Evolutionary conservation across 1,140 invertebrate species (phyloP).

Genomic region (Philopotamus ludificatus): DNA sequence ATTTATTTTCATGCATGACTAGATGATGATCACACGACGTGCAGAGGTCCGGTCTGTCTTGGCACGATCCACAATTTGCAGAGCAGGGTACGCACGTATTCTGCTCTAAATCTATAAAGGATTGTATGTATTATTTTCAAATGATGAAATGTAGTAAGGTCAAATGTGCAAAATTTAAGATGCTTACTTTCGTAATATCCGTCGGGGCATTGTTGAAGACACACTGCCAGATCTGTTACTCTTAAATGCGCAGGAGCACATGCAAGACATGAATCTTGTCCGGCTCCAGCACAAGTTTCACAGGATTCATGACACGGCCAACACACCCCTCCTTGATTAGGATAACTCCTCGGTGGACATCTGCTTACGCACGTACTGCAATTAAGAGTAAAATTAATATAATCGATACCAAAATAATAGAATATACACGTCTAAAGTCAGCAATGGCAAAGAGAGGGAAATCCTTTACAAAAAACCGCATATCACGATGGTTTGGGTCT

Average conservation of each 20-base stretch:
- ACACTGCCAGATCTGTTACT: constrained; percentile 76
- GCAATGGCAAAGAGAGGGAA: too few species aligned
- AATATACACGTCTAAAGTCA: too few species aligned
- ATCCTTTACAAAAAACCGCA: too few species aligned
- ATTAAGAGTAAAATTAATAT: constrained; percentile 13
- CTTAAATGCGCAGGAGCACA: constrained; percentile 77
- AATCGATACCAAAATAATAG: too few species aligned
- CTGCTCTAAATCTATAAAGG: constrained; percentile 62
- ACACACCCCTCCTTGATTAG: constrained; percentile 73
- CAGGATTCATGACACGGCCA: constrained; percentile 83
- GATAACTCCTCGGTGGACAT: constrained; percentile 77
- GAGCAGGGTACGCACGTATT: constrained; percentile 74
- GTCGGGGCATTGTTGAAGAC: constrained; percentile 80
- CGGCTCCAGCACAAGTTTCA: constrained; percentile 77
- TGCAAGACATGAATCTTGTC: constrained; percentile 78
- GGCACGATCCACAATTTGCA: constrained; percentile 75
- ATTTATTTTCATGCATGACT: constrained; percentile 75
- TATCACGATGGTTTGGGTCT: too few species aligned
- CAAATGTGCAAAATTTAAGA: neutral
- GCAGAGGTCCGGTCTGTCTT: constrained; percentile 75
- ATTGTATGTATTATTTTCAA: neutral
- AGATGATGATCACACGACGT: constrained; percentile 81
- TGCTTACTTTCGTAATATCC: constrained; percentile 78
- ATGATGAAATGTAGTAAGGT: neutral
- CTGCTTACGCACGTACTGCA: constrained; percentile 73